Conservation (phyloP, 2,113 vertebrate genomes). For the Varanus salvator region DNA sequence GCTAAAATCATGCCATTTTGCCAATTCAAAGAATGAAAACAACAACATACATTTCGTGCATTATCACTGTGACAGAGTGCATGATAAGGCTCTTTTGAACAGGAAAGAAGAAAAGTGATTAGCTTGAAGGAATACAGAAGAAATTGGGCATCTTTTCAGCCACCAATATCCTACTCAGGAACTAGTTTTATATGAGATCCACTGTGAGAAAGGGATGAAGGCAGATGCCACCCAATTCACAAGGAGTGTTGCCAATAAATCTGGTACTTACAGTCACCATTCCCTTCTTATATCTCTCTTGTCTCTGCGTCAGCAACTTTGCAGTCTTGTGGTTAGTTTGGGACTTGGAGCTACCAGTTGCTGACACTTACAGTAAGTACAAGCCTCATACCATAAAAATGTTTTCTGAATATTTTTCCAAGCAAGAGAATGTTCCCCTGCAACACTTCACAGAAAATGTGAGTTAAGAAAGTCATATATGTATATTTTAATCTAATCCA, state of each 20-base stretch:
- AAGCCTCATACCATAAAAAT: constrained; percentile 29
- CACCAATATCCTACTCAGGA: neutral
- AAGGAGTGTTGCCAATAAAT: neutral
- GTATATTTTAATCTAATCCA: neutral
- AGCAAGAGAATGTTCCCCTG: constrained; percentile 31
- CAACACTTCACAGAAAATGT: constrained; percentile 41
- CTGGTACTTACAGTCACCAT: neutral
- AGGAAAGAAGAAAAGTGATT: constrained; percentile 26
- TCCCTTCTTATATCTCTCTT: neutral
- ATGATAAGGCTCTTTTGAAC: neutral
- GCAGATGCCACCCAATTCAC: neutral
- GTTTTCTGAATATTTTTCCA: constrained; percentile 13
- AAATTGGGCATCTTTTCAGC: neutral
- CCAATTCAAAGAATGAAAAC: neutral
- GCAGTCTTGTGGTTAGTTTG: neutral
- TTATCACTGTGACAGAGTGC: constrained; percentile 2
- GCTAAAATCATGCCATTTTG: constrained; percentile 29
- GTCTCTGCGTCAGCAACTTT: neutral
- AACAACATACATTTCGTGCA: constrained; percentile 22
- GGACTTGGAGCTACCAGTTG: neutral
- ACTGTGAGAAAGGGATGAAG: neutral
- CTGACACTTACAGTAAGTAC: constrained; percentile 35
- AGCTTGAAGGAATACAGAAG: constrained; percentile 28
- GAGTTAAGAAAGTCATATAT: neutral
- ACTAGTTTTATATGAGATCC: neutral